Evolutionary conservation across 2,797 vertebrate genomes (phyloP), one percentile per base, ranked within the genome.

Genomic region (Rhinella marina): DNA sequence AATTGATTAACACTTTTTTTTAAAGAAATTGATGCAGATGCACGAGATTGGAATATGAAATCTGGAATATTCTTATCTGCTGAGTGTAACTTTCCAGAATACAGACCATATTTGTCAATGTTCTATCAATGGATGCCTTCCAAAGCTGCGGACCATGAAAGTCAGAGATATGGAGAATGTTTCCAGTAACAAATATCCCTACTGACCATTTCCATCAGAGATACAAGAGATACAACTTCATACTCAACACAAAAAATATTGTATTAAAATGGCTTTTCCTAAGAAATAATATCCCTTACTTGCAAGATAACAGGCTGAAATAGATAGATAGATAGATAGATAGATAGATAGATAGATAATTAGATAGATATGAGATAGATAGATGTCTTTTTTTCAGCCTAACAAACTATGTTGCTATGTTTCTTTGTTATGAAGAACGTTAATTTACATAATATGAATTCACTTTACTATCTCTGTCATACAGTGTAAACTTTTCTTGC

Each of bases 1-100:
- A 57, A 59, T 84, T 73, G 82, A 84, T 84, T 72, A 84, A 73
- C 54, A 73, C 62, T 54, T 73, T 59, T 56, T 70, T 66, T 84
- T n/a, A 41, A 32, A 62, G 48, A 27, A 73, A 72, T 41, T 57
- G 52, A 84, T 59, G 68, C 54, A 84, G 27, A 84, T 29, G 52
- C 68, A 41, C 14, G 27, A 32, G 19, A 56, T 29, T 23, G 62
- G 81, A 83, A 72, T 84, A 64, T 52, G 25, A 23, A 19, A 72
- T 32, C 25, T 48, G 82, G 12, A 57, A 73, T 72, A 16, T 59
- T 73, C 54, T 84, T 52, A 57, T 52, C 64, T 21, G 62, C 14
- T 7, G 66, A 23, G 50, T 19, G 11, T 13, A 29, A 50, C 10
- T 54, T 56, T 83, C 66, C 68, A 73, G 68, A 59, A 73, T 9